Evolutionary conservation across 2,113 vertebrate genomes (phyloP).

Genomic region (Python bivittatus): DNA sequence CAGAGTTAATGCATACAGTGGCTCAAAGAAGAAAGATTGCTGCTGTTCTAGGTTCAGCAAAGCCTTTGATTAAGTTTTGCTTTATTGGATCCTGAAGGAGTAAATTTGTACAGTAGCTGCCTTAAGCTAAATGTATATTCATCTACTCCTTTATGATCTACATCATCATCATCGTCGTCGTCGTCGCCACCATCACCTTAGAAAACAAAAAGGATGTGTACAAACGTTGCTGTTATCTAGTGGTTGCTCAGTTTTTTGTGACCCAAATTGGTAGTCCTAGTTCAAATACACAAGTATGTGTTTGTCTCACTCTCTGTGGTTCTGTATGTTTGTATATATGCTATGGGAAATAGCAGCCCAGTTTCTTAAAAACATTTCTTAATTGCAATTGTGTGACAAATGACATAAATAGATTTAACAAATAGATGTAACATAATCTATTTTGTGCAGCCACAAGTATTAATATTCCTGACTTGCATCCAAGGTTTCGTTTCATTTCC

Average conservation of each 20-base stretch:
- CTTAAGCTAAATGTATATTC: neutral
- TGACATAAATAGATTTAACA: constrained; percentile 11
- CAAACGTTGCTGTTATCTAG: neutral
- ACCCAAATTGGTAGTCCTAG: neutral
- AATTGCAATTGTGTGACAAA: constrained; percentile 22
- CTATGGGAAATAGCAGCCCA: neutral
- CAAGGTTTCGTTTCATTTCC: constrained; percentile 23
- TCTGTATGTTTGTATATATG: neutral
- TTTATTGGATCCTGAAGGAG: neutral
- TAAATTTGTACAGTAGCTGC: fast-evolving
- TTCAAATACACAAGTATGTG: neutral
- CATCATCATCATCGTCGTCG: neutral
- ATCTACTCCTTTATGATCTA: neutral
- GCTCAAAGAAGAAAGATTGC: neutral
- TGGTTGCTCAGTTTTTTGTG: neutral
- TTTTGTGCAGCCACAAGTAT: constrained; percentile 6
- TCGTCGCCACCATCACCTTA: neutral
- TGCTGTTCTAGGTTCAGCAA: constrained; percentile 3
- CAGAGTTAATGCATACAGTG: neutral
- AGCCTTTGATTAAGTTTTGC: neutral
- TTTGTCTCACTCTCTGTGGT: neutral
- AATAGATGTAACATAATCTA: constrained; percentile 6
- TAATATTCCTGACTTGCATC: neutral
- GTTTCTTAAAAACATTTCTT: constrained; percentile 11
- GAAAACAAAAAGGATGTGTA: neutral